Evolutionary conservation across 2,113 vertebrate species (phyloP).

Genomic region (Hirundichthys speculiger): DNA sequence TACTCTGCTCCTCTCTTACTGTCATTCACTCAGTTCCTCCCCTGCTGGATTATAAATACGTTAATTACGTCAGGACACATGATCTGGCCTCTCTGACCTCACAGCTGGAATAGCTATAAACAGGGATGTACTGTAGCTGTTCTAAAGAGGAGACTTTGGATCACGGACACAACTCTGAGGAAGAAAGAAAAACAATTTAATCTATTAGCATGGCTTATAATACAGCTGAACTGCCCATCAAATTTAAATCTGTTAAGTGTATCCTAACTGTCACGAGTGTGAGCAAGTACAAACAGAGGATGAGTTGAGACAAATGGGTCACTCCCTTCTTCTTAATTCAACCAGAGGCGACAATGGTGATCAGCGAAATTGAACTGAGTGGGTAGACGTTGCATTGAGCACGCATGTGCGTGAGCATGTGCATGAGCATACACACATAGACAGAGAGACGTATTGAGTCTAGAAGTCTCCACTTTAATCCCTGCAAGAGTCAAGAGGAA

Average conservation of each 20-base stretch:
- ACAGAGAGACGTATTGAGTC: conserved; percentile 31
- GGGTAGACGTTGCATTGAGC: not conserved
- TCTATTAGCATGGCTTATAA: not conserved
- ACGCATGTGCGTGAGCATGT: conserved; percentile 10
- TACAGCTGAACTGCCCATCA: not conserved
- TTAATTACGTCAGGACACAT: conserved; percentile 56
- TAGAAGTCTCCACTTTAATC: conserved; percentile 58
- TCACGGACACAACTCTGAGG: not conserved
- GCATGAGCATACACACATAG: not conserved
- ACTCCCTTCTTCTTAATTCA: not conserved
- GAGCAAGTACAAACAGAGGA: conserved; percentile 35
- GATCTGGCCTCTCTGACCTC: conserved; percentile 48
- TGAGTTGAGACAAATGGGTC: too few relatives aligned
- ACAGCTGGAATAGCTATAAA: conserved; percentile 60
- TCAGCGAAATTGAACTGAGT: conserved; percentile 15
- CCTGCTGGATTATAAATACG: conserved; percentile 58
- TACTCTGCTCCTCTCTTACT: conserved; percentile 57
- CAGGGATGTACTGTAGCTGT: conserved; percentile 22
- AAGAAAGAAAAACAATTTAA: conserved; percentile 8
- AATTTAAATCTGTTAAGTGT: conserved; percentile 7
- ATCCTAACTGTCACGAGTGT: not conserved
- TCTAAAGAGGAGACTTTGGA: conserved; percentile 24
- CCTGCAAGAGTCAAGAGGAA: conserved; percentile 49
- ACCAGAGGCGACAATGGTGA: conserved; percentile 36
- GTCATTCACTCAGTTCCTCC: conserved; percentile 46